phyloP scores from a whole-genome alignment of 2,888 invertebrate genomes.

The Brachylomia viminalis region DNA sequence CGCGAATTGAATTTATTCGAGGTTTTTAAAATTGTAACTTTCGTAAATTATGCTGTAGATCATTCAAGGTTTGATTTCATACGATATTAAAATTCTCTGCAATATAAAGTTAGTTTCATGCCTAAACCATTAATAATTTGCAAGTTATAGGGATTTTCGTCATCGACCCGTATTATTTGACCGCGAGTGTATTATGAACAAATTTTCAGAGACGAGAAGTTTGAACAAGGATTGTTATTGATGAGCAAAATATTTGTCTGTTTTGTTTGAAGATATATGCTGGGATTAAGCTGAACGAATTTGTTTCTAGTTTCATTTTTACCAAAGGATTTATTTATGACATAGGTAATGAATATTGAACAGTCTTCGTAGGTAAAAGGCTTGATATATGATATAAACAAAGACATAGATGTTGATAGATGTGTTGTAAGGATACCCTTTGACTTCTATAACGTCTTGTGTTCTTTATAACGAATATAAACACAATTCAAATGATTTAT shows the following conservation, averaged over 20 bases:
- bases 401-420: neutral
- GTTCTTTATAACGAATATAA: slow-evolving; percentile 9
- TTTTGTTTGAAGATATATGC: slow-evolving; percentile 17
- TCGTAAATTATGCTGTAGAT: too few species aligned
- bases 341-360: neutral
- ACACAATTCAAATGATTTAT: slow-evolving; percentile 44
- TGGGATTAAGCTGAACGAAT: neutral
- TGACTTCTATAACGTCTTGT: slow-evolving; percentile 24
- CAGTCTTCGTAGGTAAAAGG: neutral
- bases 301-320: neutral
- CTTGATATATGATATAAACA: neutral
- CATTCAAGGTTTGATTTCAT: too few species aligned
- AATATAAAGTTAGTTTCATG: too few species aligned
- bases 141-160: too few species aligned
- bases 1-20: too few species aligned
- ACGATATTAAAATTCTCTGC: too few species aligned
- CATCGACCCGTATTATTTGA: too few species aligned
- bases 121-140: too few species aligned
- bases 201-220: slow-evolving; percentile 35
- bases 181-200: too few species aligned
- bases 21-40: too few species aligned
- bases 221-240: slow-evolving; percentile 14
- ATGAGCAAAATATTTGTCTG: slow-evolving; percentile 18
- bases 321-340: too few species aligned
- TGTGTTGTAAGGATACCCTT: slow-evolving; percentile 18